phyloP scores from a whole-genome alignment of 2,113 vertebrate genomes.

The Paradisaea rubra region DNA sequence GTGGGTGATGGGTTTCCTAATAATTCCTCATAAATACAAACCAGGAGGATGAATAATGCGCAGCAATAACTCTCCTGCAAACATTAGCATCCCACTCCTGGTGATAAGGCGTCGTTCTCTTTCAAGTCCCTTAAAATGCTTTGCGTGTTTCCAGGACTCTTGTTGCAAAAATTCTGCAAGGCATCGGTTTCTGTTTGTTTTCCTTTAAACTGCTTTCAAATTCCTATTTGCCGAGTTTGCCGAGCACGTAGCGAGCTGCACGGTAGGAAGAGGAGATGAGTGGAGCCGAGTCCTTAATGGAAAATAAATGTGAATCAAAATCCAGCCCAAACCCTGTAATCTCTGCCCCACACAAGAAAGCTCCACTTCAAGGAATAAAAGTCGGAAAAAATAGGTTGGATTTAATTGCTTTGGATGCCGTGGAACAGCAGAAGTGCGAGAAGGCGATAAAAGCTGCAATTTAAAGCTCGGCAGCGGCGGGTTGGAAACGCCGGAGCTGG shows the following conservation, averaged over 20 bases:
- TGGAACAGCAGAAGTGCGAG: not conserved
- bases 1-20: not conserved
- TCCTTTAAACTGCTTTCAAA: not conserved
- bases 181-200: constrained; percentile 1
- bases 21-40: not conserved
- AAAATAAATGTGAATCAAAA: not conserved
- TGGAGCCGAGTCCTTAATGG: not conserved
- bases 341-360: not conserved
- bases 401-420: constrained; percentile 41
- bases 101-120: not conserved
- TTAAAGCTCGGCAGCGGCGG: not conserved
- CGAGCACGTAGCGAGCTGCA: not conserved
- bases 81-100: not conserved
- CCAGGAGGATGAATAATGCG: not conserved
- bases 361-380: constrained; percentile 4
- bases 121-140: not conserved
- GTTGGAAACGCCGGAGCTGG: not conserved
- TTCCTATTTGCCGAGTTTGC: not conserved
- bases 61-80: not conserved
- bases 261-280: not conserved
- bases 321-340: not conserved
- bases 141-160: not conserved
- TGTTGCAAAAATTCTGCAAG: not conserved
- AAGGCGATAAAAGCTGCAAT: not conserved
- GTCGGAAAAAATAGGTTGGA: not conserved